Evolutionary conservation across 2,113 vertebrate species (phyloP).

Genomic region (Sinocyclocheilus maitianheensis): DNA sequence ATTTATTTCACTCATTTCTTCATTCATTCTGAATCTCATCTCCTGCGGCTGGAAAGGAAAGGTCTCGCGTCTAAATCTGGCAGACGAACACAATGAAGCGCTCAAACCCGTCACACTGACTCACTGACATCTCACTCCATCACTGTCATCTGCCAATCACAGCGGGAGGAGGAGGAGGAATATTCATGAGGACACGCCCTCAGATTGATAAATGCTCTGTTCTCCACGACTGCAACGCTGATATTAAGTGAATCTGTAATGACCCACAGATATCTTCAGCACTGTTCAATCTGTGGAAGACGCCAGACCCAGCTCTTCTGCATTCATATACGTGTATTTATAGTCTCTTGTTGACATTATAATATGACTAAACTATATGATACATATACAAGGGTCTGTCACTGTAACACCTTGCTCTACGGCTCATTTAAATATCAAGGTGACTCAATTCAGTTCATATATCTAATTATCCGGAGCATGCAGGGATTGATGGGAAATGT

Average conservation of each 20-base stretch:
- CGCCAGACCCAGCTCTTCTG: neutral
- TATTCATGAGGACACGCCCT: conserved; percentile 14
- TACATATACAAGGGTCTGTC: neutral
- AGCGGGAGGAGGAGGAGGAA: neutral
- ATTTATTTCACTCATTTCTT: no score
- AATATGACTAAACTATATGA: neutral
- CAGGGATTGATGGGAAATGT: neutral
- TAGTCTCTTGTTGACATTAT: neutral
- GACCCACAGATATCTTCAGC: neutral
- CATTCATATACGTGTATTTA: neutral
- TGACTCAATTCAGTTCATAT: neutral
- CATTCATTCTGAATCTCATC: no score
- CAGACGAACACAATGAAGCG: conserved; percentile 2
- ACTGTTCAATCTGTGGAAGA: neutral
- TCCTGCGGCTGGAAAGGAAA: neutral
- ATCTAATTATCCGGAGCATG: neutral
- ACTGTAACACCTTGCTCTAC: neutral
- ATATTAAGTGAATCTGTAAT: neutral
- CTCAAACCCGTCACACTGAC: conserved; percentile 6
- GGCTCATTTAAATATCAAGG: neutral
- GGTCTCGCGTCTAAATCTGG: neutral
- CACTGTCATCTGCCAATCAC: conserved; percentile 26
- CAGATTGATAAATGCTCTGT: no score
- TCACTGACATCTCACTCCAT: conserved; percentile 15
- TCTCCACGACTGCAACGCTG: no score